Conservation (phyloP, 2,797 vertebrate genomes). For the Lepilemur septentrionalis region DNA sequence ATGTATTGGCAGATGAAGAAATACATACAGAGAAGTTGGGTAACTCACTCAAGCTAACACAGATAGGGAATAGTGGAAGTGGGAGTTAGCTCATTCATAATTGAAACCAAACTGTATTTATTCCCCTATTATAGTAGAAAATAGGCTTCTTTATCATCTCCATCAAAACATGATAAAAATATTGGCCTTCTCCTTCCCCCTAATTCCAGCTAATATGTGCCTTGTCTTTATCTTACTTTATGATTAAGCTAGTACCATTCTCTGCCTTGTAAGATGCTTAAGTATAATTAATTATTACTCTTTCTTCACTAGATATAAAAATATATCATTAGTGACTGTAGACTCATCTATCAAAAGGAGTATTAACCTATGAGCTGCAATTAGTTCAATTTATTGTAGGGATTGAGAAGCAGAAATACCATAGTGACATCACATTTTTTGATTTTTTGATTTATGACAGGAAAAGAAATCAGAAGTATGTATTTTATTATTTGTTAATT, state of each 20-base stretch:
- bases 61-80: background rate
- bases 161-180: background rate
- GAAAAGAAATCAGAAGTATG: background rate
- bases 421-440: background rate
- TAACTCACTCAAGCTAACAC: background rate
- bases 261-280: background rate
- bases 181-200: background rate
- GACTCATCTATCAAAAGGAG: background rate
- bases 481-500: background rate
- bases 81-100: background rate
- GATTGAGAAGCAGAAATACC: background rate
- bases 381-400: background rate
- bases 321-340: background rate
- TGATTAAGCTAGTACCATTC: background rate
- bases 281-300: conserved; percentile 17
- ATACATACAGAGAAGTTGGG: background rate
- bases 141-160: background rate
- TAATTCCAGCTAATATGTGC: background rate
- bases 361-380: background rate
- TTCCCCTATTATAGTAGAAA: background rate
- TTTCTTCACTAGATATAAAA: conserved; percentile 10
- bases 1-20: background rate
- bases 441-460: background rate
- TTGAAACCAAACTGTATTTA: background rate
- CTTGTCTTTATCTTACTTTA: conserved; percentile 23